Conservation (phyloP, 2,113 vertebrate species). For the Tor tambroides region DNA sequence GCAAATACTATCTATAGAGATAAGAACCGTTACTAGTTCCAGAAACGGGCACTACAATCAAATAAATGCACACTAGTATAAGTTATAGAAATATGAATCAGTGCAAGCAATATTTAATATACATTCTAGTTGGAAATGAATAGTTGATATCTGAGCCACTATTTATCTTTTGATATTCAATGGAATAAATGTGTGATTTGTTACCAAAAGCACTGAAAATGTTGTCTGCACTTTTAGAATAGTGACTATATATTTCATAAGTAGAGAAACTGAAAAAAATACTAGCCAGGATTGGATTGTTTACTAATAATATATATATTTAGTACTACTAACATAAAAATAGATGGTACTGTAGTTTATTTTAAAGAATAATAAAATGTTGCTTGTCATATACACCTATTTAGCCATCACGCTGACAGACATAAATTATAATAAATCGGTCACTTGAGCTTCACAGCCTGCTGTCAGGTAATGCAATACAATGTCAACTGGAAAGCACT, state of each 20-base stretch:
- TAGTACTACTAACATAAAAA: neutral
- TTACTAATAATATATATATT: neutral
- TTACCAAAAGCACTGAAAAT: too few species aligned
- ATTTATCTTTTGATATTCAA: neutral
- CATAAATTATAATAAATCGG: too few species aligned
- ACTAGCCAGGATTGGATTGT: too few species aligned
- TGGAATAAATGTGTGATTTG: neutral
- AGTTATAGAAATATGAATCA: neutral
- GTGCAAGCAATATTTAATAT: neutral
- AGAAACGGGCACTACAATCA: too few species aligned
- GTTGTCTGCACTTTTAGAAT: too few species aligned
- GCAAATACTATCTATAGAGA: too few species aligned
- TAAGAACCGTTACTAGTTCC: too few species aligned
- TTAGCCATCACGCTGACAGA: too few species aligned
- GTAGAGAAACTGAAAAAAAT: neutral
- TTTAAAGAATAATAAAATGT: neutral
- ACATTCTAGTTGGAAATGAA: neutral
- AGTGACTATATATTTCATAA: neutral
- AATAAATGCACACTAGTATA: too few species aligned
- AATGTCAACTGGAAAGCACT: conserved; percentile 14
- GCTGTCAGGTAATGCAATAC: conserved; percentile 52
- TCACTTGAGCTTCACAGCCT: conserved; percentile 15
- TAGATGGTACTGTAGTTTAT: neutral
- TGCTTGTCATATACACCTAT: neutral
- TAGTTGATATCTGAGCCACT: neutral